Percentiles rank a stretch among this genome's conserved stretches.
Conservation (phyloP, 1,140 invertebrate genomes). For the Ostrea edulis region DNA sequence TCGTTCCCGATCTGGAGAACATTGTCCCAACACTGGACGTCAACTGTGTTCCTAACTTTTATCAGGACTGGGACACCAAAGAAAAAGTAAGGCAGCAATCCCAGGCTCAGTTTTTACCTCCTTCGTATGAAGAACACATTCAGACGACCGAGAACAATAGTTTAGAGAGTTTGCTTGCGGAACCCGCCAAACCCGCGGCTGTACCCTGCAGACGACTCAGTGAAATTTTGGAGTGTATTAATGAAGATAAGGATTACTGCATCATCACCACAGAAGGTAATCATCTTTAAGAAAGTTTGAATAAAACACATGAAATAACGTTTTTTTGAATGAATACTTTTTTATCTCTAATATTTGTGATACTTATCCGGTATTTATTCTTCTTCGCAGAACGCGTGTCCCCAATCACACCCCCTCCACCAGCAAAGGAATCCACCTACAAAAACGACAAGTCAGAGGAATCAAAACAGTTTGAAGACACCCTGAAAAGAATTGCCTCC, state of each 20-base stretch:
- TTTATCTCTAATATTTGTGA: neutral
- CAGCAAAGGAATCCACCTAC: neutral
- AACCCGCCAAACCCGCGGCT: neutral
- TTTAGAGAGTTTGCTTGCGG: neutral
- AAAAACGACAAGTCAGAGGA: slow-evolving; percentile 7
- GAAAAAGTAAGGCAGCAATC: neutral
- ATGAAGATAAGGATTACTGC: slow-evolving; percentile 15
- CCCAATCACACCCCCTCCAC: slow-evolving; percentile 13
- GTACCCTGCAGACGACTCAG: slow-evolving; percentile 40
- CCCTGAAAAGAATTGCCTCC: slow-evolving; percentile 48
- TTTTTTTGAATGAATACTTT: neutral
- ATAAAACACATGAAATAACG: neutral
- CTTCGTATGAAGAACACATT: slow-evolving; percentile 46
- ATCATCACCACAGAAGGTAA: slow-evolving; percentile 25
- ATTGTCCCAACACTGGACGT: slow-evolving; percentile 53
- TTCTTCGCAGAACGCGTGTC: neutral
- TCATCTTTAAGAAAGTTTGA: neutral
- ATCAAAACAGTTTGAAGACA: slow-evolving; percentile 42
- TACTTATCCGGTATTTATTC: neutral
- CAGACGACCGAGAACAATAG: neutral
- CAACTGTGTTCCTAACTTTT: slow-evolving; percentile 47
- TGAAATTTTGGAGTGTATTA: slow-evolving; percentile 41
- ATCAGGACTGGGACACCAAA: slow-evolving; percentile 30
- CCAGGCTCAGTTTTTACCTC: slow-evolving; percentile 44
- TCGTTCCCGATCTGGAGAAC: slow-evolving; percentile 53